Evolutionary conservation across 2,113 vertebrate genomes (phyloP).

Genomic region (Pheucticus melanocephalus): DNA sequence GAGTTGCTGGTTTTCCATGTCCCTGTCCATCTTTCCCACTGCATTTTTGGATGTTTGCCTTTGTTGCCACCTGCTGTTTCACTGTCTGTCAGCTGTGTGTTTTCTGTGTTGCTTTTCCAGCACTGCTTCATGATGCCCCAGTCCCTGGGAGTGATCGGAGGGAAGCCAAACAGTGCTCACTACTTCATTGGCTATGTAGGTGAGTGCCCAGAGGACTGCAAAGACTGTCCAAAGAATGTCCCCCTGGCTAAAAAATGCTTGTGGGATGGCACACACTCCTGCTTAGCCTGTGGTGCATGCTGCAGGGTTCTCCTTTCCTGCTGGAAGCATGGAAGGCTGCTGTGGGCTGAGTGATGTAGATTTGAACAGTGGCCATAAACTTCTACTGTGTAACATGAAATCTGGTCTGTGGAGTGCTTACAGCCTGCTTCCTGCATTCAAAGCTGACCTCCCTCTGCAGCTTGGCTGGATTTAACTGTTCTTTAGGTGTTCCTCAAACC

Average conservation of each 20-base stretch:
- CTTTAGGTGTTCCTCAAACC: background rate
- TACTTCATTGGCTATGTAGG: conserved; percentile 98
- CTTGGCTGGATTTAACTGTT: background rate
- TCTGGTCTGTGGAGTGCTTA: background rate
- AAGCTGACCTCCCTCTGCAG: background rate
- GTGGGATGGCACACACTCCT: background rate
- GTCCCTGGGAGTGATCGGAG: conserved; percentile 95
- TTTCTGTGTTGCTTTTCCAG: conserved; percentile 74
- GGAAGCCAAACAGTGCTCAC: conserved; percentile 97
- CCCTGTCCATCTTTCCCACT: background rate
- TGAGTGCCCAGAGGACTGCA: conserved; percentile 68
- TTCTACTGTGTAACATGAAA: background rate
- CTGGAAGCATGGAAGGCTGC: background rate
- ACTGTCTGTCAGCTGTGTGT: conserved; percentile 44
- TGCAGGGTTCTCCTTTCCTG: background rate
- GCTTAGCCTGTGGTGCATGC: background rate
- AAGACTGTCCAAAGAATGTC: background rate
- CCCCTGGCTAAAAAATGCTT: background rate
- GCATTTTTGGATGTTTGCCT: background rate
- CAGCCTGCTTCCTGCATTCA: background rate
- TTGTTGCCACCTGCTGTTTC: conserved; percentile 12
- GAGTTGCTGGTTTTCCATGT: background rate
- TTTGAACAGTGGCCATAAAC: background rate
- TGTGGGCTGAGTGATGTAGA: background rate
- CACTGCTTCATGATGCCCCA: conserved; percentile 98